Evolutionary conservation across 2,797 vertebrate genomes (phyloP).

Genomic region (Heliangelus exortis): DNA sequence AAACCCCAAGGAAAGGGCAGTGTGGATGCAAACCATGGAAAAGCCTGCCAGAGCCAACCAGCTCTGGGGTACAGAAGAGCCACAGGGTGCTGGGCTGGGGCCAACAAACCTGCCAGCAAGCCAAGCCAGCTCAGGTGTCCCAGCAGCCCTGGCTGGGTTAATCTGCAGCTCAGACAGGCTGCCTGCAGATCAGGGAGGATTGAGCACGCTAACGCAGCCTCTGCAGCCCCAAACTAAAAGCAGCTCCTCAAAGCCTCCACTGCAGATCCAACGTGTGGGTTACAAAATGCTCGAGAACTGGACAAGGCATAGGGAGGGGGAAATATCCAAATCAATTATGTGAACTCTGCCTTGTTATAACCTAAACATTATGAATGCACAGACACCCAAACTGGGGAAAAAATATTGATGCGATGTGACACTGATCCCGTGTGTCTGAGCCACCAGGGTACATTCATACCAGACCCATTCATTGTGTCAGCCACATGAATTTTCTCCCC

Average conservation of each 20-base stretch:
- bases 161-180: slow-evolving; percentile 7
- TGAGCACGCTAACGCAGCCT: neutral
- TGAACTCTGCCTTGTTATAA: neutral
- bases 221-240: neutral
- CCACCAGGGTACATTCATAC: neutral
- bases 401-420: neutral
- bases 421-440: neutral
- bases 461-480: neutral
- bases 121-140: neutral
- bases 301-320: neutral
- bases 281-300: neutral
- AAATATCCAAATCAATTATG: neutral
- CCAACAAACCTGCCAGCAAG: neutral
- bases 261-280: neutral
- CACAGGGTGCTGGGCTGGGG: accelerated
- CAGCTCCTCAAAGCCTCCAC: neutral
- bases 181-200: neutral
- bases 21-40: accelerated
- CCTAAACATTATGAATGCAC: neutral
- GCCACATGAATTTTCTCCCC: neutral
- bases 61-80: accelerated
- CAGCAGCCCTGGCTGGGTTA: accelerated
- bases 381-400: accelerated
- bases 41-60: neutral
- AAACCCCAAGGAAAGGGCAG: accelerated